Base-by-base conservation (phyloP, 2,797 vertebrate genomes). In the Cichlasoma orientale region DNA sequence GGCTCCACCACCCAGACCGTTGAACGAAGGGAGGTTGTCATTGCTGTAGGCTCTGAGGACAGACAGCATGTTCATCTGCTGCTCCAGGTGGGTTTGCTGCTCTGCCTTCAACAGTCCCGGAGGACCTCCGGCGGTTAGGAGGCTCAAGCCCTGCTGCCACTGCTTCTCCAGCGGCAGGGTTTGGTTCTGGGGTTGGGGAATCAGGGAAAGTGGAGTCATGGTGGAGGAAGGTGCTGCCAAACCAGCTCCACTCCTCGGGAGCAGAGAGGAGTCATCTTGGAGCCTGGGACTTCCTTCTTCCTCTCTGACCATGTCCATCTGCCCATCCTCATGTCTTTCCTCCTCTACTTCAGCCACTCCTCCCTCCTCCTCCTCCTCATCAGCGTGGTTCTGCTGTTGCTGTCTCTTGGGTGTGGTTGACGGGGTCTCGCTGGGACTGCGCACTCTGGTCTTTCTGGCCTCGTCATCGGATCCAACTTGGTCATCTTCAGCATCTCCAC, bases 11-110 rank as follows among this genome's bases (percentile, higher is more conserved):
- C 97, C 96, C 91, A 99, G 96, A 94, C 98, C 95, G 36, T 99
- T 99, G 96, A 98, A 99, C 85, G 97, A 95, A 56, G 97, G 96
- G 80, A 98, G 95, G 96, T 96, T 96, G 90, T 99, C 98, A 33
- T 97, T 96, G 92, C 97, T 97, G 95, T 99, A 99, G 93, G 98
- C 97, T 96, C 98, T 95, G 88, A 99, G 97, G 92, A 99, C 98
- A 61, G 98, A 99, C 90, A 99, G 95, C 95, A 96, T 96, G 92
- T 97, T 98, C 95, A 98, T 95, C 87, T 98, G 98, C 94, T 99
- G 97, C 93, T 98, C 98, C 82, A 98, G 94, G 92, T 96, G 96
- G 90, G 89, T 93, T 82, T 93, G 92, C 92, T 97, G 97, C 82
- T 99, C 97, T 0, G 96, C 93, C 94, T 98, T 97, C 88, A 97